Percentiles rank a stretch among this genome's conserved stretches.
These are phyloP conservation scores for Tetraneura akinire DNA, from an alignment of 1,140 invertebrate genomes.

Conservation along the genomic window DNA sequence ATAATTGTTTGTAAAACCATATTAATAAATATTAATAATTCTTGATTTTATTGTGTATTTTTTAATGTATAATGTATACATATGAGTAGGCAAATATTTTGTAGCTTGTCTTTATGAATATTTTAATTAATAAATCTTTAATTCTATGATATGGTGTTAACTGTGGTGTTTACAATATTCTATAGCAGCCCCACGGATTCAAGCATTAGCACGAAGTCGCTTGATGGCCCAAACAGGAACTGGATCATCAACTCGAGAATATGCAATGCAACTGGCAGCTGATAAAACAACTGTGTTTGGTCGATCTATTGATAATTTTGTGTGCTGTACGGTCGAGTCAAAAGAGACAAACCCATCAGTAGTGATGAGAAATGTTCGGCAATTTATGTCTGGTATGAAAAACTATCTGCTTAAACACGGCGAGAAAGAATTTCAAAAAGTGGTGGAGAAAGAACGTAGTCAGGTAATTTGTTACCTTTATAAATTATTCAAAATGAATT, in stretches of 20 bases:
- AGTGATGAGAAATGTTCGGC: constrained; percentile 90
- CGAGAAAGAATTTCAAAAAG: constrained; percentile 84
- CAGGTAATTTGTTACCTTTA: constrained; percentile 66
- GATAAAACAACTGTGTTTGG: constrained; percentile 87
- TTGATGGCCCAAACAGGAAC: constrained; percentile 64
- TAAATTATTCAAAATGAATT: too few relatives aligned
- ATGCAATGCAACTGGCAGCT: constrained; percentile 77
- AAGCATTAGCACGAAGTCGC: constrained; percentile 67
- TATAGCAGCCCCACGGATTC: constrained; percentile 72
- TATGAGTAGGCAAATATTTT: too few relatives aligned
- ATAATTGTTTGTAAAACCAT: too few relatives aligned
- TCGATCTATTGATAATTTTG: constrained; percentile 90
- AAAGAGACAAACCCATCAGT: constrained; percentile 84
- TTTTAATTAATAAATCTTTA: too few relatives aligned
- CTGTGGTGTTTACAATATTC: constrained; percentile 14
- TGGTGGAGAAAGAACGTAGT: constrained; percentile 83
- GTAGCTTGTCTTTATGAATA: too few relatives aligned
- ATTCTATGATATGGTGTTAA: constrained; percentile 16
- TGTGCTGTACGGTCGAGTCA: constrained; percentile 88
- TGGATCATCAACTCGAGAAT: constrained; percentile 71
- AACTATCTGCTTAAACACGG: constrained; percentile 95
- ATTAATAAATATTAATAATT: too few relatives aligned
- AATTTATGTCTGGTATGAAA: constrained; percentile 97
- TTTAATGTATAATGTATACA: too few relatives aligned
- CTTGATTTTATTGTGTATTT: too few relatives aligned